Percentiles rank a stretch among this genome's conserved stretches.
Conservation (phyloP, 2,113 vertebrate species). For the Agapornis roseicollis region DNA sequence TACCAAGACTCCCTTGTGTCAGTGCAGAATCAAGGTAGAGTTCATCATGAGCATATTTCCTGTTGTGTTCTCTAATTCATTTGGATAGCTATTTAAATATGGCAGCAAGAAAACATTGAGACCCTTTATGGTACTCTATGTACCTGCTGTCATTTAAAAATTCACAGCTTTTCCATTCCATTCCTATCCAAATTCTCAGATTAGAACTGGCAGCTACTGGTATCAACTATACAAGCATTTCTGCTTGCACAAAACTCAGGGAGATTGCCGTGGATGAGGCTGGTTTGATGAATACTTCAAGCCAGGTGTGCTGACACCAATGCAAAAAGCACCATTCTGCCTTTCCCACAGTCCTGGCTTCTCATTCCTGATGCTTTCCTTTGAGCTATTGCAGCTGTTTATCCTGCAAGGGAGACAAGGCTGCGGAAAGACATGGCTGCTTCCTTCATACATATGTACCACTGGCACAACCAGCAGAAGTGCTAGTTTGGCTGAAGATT, state of each 20-base stretch:
- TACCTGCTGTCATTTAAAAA: not conserved
- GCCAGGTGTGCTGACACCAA: not conserved
- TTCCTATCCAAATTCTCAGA: not conserved
- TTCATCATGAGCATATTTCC: not conserved
- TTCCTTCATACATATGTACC: not conserved
- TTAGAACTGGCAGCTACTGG: not conserved
- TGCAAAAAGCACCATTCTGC: not conserved
- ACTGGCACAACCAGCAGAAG: not conserved
- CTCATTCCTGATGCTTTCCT: conserved; percentile 1
- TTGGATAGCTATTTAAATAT: not conserved
- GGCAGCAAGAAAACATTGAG: not conserved
- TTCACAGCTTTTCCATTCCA: not conserved
- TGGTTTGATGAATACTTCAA: not conserved
- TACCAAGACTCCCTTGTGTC: not conserved
- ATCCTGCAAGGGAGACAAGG: not conserved
- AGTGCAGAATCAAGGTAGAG: not conserved
- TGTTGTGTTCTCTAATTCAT: not conserved
- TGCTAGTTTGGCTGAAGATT: not conserved
- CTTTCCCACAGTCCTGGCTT: not conserved
- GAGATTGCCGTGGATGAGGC: not conserved
- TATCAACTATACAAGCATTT: not conserved
- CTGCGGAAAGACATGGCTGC: not conserved
- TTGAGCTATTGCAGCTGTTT: conserved; percentile 40
- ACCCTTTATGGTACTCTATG: not conserved
- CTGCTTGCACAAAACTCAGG: not conserved